A percentile compares a stretch with the other conserved stretches of the same genome.
Evolutionary conservation across 2,888 invertebrate genomes (phyloP).

Genomic region (Polymixis flavicincta): DNA sequence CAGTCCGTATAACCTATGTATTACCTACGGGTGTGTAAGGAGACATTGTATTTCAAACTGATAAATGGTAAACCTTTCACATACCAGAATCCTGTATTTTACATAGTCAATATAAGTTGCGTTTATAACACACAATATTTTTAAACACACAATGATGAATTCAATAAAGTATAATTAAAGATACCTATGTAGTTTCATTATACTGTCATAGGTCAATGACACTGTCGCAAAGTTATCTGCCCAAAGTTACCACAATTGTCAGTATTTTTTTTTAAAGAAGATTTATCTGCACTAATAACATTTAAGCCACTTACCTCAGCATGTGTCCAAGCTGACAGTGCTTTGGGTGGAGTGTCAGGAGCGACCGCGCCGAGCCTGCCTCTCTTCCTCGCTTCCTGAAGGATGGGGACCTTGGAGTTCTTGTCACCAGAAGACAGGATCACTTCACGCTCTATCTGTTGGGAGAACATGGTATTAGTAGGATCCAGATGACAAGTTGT

Average conservation of each 20-base stretch:
- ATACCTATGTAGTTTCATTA: neutral
- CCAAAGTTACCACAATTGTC: constrained; percentile 17
- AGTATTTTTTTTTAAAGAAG: neutral
- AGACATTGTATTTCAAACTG: neutral
- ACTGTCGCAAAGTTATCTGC: neutral
- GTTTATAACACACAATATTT: too few relatives aligned
- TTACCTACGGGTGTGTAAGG: neutral
- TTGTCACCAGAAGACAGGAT: constrained; percentile 94
- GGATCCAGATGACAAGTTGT: neutral
- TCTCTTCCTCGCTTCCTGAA: constrained; percentile 93
- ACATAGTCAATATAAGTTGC: too few relatives aligned
- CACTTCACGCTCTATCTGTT: constrained; percentile 95
- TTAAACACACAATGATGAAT: neutral
- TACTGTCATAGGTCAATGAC: neutral
- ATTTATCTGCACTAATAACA: neutral
- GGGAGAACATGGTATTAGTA: constrained; percentile 16
- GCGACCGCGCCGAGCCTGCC: constrained; percentile 92
- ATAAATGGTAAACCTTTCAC: neutral
- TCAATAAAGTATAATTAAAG: neutral
- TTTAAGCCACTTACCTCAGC: constrained; percentile 77
- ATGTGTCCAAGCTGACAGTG: constrained; percentile 93
- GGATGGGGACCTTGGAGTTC: constrained; percentile 94
- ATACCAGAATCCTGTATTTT: too few relatives aligned
- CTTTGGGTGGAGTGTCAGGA: constrained; percentile 94
- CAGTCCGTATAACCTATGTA: too few relatives aligned